Base-by-base conservation (phyloP, 2,113 vertebrate species). In the Ciconia boyciana region DNA sequence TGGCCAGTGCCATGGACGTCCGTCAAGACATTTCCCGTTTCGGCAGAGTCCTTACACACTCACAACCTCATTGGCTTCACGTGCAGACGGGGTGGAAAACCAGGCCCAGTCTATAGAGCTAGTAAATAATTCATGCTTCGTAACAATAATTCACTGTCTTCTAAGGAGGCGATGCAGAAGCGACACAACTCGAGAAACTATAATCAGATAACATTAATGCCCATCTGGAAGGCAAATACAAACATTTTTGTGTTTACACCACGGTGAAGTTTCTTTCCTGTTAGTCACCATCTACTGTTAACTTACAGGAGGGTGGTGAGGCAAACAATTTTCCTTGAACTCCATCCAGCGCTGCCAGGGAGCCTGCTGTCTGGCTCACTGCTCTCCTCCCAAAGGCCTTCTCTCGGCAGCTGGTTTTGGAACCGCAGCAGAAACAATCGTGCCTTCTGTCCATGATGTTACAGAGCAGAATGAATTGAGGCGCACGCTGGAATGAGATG, bases 1-100 rank as follows among this genome's bases (percentile, higher is more conserved):
- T 0, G 19, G 11, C 22, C 12, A 4, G 51, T 15, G 58, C 61
- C 69, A 29, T 2, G 1, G 57, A 5, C 1, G 1, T 9, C 20
- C 2, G 28, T 28, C 51, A 41, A 20, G 61, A 21, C 21, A 1
- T 5, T 21, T 68, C 39, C 77, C 34, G 9, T 10, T 13, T 25
- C 16, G 18, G 72, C 52, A 10, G 32, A 68, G 44, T 31, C 31
- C 31, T 70, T 5, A 46, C 46, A 17, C 34, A 6, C 20, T 26
- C 9, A 31, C 29, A 36, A 14, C 36, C 64, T 36, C 55, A 15
- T 16, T 4, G 43, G 0, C 69, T 74, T 46, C 6, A 11, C 21
- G 48, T 13, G 54, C 48, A 74, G 51, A 41, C 10, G 26, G 65
- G 41, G 4, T 46, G 18, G 43, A 26, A 34, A 60, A 29, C 2